These are phyloP conservation scores for Thunnus thynnus DNA, from an alignment of 2,113 vertebrate genomes.

Conservation along the genomic window DNA sequence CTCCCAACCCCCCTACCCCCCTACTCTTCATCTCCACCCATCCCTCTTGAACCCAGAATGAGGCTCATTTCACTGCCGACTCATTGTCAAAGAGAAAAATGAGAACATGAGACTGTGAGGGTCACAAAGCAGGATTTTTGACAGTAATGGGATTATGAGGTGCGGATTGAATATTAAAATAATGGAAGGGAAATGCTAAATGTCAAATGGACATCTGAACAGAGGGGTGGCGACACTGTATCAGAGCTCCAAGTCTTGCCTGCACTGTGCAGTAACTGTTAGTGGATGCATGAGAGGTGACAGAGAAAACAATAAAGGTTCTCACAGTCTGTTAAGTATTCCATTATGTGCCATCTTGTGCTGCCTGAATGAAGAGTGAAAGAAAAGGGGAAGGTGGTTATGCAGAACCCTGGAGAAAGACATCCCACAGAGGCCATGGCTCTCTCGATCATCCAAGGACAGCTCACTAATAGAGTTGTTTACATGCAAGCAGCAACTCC, in stretches of 20 bases:
- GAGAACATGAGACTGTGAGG: slow-evolving; percentile 56
- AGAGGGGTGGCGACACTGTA: slow-evolving; percentile 44
- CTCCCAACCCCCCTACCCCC: neutral
- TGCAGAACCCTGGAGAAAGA: slow-evolving; percentile 45
- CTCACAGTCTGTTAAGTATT: slow-evolving; percentile 59
- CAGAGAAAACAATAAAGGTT: slow-evolving; percentile 52
- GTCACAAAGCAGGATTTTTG: slow-evolving; percentile 57
- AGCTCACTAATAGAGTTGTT: slow-evolving; percentile 72
- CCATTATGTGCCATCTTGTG: slow-evolving; percentile 61
- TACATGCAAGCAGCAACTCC: slow-evolving; percentile 51
- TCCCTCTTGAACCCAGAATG: slow-evolving; percentile 32
- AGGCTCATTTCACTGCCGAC: slow-evolving; percentile 56
- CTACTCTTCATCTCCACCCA: slow-evolving; percentile 44
- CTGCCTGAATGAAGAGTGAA: slow-evolving; percentile 44
- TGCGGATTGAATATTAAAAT: slow-evolving; percentile 63
- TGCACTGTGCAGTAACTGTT: slow-evolving; percentile 16
- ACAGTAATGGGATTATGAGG: slow-evolving; percentile 68
- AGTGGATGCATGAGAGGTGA: slow-evolving; percentile 45
- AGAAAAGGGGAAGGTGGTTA: slow-evolving; percentile 29
- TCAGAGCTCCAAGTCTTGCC: slow-evolving; percentile 25
- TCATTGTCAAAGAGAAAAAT: slow-evolving; percentile 71
- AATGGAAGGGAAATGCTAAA: slow-evolving; percentile 39
- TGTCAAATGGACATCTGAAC: slow-evolving; percentile 62
- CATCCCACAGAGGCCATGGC: slow-evolving; percentile 42
- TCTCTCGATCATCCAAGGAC: slow-evolving; percentile 67